Evolutionary conservation across 2,888 invertebrate genomes (phyloP).

Genomic region (Andrena camellia): DNA sequence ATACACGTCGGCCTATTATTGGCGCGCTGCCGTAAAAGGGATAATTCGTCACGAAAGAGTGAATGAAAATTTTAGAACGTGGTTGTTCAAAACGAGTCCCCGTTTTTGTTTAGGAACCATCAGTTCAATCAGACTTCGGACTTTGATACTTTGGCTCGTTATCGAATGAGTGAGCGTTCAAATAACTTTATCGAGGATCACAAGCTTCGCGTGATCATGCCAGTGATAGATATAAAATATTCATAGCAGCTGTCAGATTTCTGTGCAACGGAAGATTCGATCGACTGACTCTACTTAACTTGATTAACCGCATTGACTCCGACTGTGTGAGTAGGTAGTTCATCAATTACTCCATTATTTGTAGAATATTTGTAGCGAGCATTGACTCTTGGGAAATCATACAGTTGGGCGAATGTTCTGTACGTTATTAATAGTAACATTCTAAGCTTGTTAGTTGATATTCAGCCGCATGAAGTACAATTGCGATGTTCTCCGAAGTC

Average conservation of each 20-base stretch:
- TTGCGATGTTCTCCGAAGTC: too few relatives aligned
- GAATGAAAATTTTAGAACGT: too few relatives aligned
- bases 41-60: background rate
- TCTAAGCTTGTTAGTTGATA: background rate
- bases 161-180: too few relatives aligned
- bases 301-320: conserved; percentile 20
- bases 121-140: too few relatives aligned
- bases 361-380: conserved; percentile 8
- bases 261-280: background rate
- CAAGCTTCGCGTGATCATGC: background rate
- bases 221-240: conserved; percentile 21
- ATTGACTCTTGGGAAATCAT: background rate
- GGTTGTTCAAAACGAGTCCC: too few relatives aligned
- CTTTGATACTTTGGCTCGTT: too few relatives aligned
- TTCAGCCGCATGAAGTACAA: too few relatives aligned
- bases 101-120: too few relatives aligned
- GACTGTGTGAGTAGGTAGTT: background rate
- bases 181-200: background rate
- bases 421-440: background rate
- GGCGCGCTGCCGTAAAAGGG: background rate
- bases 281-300: background rate
- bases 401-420: background rate
- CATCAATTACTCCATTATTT: conserved; percentile 10
- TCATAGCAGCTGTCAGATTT: background rate
- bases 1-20: background rate